phyloP scores from a whole-genome alignment of 1,140 invertebrate species.

The Dryas iulia region DNA sequence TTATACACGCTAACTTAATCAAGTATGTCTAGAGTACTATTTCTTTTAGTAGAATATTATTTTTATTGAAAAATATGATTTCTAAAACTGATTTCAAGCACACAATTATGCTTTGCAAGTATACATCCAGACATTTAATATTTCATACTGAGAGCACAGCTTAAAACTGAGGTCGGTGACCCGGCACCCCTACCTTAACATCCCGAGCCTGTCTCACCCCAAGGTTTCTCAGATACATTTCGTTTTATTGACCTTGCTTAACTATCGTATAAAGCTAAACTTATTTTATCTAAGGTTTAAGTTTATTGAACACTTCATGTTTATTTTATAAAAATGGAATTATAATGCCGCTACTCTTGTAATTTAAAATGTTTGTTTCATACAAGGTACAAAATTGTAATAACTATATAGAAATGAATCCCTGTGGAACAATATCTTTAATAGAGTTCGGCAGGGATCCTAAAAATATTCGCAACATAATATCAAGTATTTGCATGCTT shows the following conservation, averaged over 20 bases:
- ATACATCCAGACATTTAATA: constrained; percentile 35
- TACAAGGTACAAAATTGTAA: background rate
- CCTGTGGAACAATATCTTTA: background rate
- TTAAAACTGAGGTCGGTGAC: constrained; percentile 53
- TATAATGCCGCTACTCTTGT: background rate
- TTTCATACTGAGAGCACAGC: constrained; percentile 46
- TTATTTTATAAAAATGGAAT: background rate
- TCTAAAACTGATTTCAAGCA: background rate
- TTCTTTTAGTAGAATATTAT: no score
- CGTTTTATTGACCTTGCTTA: constrained; percentile 36
- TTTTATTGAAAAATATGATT: no score
- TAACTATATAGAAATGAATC: background rate
- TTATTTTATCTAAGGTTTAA: background rate
- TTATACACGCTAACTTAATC: no score
- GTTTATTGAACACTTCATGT: background rate
- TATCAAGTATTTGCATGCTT: constrained; percentile 19
- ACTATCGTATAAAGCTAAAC: constrained; percentile 4
- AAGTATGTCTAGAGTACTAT: no score
- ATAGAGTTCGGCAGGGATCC: background rate
- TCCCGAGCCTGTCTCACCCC: constrained; percentile 44
- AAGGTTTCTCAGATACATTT: constrained; percentile 36
- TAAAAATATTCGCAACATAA: background rate
- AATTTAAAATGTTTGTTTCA: background rate
- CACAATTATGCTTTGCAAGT: background rate
- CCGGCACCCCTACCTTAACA: constrained; percentile 60